Base-by-base conservation (phyloP, 2,797 vertebrate species). In the Natrix natrix region DNA sequence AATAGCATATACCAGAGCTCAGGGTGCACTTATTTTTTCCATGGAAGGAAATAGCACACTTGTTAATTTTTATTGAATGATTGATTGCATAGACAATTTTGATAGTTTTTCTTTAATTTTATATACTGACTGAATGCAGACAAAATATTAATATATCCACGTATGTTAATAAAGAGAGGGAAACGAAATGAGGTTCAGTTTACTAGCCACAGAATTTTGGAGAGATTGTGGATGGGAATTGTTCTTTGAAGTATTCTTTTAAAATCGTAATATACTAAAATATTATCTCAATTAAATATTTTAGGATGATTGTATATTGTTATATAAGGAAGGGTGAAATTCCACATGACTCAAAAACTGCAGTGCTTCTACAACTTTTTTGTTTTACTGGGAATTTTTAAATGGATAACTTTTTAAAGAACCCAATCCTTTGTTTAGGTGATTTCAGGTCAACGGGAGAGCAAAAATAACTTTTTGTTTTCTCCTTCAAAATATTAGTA, bases 401-500 rank as follows among this genome's bases (percentile, higher is more conserved):
- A 93, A 94, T 2, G 88, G 89, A 94, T 88, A n/a, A 12, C n/a
- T 69, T 87, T 93, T 6, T 3, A 13, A 26, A 93, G 94, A 93
- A 3, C 0, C 2, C 63, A 66, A 7, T 1, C 0, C 54, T 0
- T 26, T 93, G 93, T 95, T 96, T 94, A 92, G 95, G 87, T 0
- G 66, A 7, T 92, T 11, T 22, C 92, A 95, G 94, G 95, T 90
- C 94, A 92, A 0, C 22, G 14, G 92, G 93, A 87, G 92, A 93
- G 93, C 2, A 48, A 95, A 93, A 96, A 96, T 56, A 87, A 55
- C 24, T 91, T 88, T 28, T 88, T 94, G 13, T 90, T 94, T 90
- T 96, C 86, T 37, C 83, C 93, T 96, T 96, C 95, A 96, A 96
- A 96, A 87, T 66, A 92, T 95, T 95, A 95, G 94, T 12, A 56